A percentile compares a stretch with the other conserved stretches of the same genome.
These are phyloP conservation scores for Spialia ferax DNA, from an alignment of 2,888 invertebrate species.

Conservation along the genomic window DNA sequence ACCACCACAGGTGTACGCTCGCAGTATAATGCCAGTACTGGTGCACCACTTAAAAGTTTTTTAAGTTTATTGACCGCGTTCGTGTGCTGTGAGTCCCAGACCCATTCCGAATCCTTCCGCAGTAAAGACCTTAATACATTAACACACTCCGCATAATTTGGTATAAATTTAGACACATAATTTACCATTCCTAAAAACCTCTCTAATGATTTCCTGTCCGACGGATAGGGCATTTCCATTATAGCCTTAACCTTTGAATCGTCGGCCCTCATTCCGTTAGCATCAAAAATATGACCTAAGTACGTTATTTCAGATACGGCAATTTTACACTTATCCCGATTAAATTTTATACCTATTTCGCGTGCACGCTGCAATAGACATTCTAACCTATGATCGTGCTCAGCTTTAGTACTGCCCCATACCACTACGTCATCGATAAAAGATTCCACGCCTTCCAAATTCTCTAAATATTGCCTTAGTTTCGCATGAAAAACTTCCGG, in stretches of 20 bases:
- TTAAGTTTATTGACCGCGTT: slow-evolving; percentile 41
- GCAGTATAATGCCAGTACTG: slow-evolving; percentile 42
- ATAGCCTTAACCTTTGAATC: slow-evolving; percentile 38
- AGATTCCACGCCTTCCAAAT: slow-evolving; percentile 39
- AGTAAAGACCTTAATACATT: slow-evolving; percentile 33
- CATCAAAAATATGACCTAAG: slow-evolving; percentile 35
- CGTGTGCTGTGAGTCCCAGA: slow-evolving; percentile 38
- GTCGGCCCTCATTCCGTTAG: slow-evolving; percentile 34
- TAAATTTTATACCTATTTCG: slow-evolving; percentile 35
- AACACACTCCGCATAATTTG: slow-evolving; percentile 45
- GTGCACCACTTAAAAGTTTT: slow-evolving; percentile 31
- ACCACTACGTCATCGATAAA: slow-evolving; percentile 42
- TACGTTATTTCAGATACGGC: slow-evolving; percentile 31
- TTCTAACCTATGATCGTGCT: slow-evolving; percentile 41
- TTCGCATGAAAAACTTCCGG: slow-evolving; percentile 43
- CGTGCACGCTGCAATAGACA: slow-evolving; percentile 35
- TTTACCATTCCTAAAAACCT: slow-evolving; percentile 42
- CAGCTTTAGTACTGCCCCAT: slow-evolving; percentile 28
- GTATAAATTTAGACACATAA: slow-evolving; percentile 48
- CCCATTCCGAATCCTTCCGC: slow-evolving; percentile 46
- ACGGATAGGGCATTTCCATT: slow-evolving; percentile 35
- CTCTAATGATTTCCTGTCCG: slow-evolving; percentile 35
- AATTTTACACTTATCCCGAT: slow-evolving; percentile 32
- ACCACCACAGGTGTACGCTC: slow-evolving; percentile 38
- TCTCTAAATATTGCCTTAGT: slow-evolving; percentile 43